phyloP scores from a whole-genome alignment of 2,113 vertebrate species.

The Pan troglodytes region NHGRI_mPanTro3-v2.1_pri NC_072414.2:89092501-89093000 shows the following conservation, averaged over 20 bases:
- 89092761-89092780: not conserved
- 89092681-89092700: not conserved
- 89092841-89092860: not conserved
- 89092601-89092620: not conserved
- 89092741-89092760: not conserved
- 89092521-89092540: not conserved
- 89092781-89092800: not conserved
- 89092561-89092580: not conserved
- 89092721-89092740: not conserved
- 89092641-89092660: not conserved
- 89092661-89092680: not conserved
- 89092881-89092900: not conserved
- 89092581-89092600: not conserved
- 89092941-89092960: not conserved
- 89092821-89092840: not conserved
- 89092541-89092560: not conserved
- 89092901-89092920: not conserved
- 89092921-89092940: not conserved
- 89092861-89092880: not conserved
- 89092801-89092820: not conserved
- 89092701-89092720: not conserved
- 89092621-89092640: not conserved
- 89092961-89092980: not conserved
- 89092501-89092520: not conserved
- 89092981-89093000: not conserved